Conservation (phyloP, 1,140 invertebrate genomes). For the Leptestheria dahalacensis region DNA sequence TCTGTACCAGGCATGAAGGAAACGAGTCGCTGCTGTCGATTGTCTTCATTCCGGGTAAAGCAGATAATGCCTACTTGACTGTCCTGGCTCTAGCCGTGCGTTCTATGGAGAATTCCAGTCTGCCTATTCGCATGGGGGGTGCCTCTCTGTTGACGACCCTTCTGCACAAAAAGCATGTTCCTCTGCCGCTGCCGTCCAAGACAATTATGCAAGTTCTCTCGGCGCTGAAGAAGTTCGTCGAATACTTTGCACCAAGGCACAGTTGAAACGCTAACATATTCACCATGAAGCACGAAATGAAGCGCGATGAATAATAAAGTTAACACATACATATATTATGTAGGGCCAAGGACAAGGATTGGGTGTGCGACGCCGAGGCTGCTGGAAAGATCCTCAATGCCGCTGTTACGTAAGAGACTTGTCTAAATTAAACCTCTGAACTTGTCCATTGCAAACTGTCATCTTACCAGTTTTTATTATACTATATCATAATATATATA, state of each 20-base stretch:
- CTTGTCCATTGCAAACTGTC: no score
- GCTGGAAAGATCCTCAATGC: neutral
- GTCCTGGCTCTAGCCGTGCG: neutral
- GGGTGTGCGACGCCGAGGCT: neutral
- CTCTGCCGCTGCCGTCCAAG: neutral
- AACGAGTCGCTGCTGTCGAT: neutral
- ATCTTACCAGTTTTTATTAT: no score
- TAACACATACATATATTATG: no score
- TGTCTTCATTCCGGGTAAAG: neutral
- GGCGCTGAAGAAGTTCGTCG: neutral
- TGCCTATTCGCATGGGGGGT: neutral
- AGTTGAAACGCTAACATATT: no score
- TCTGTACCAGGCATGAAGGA: neutral
- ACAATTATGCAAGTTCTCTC: neutral
- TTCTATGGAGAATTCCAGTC: neutral
- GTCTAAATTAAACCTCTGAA: no score
- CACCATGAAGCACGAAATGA: no score
- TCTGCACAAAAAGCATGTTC: neutral
- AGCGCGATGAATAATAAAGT: no score
- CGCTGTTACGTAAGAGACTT: neutral
- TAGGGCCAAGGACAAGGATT: neutral
- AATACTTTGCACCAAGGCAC: neutral
- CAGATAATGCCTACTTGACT: neutral
- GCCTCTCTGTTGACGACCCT: neutral
- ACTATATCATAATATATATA: no score